Evolutionary conservation across 2,113 vertebrate genomes (phyloP).

Genomic region (Platysteira castanea): DNA sequence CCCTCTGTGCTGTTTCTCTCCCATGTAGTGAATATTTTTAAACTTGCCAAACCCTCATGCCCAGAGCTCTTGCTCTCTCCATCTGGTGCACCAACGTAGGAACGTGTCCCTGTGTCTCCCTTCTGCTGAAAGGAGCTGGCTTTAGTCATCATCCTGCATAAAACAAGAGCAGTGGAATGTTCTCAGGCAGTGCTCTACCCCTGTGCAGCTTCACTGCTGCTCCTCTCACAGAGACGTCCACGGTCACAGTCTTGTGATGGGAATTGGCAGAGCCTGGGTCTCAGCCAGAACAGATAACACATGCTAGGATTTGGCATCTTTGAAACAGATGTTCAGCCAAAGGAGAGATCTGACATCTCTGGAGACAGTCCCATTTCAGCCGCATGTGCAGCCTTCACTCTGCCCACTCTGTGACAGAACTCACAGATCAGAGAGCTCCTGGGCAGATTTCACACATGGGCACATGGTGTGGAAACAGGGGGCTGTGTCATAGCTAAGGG

Average conservation of each 20-base stretch:
- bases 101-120: background rate
- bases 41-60: background rate
- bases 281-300: background rate
- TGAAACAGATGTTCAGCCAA: background rate
- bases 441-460: conserved; percentile 1
- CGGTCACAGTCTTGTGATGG: background rate
- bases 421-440: background rate
- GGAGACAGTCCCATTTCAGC: background rate
- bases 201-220: background rate
- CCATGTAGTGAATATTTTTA: background rate
- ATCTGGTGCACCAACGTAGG: fast-evolving
- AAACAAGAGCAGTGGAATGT: background rate
- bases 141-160: background rate
- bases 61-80: background rate
- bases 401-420: conserved; percentile 10
- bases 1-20: background rate
- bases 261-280: background rate
- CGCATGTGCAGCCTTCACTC: background rate
- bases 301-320: background rate
- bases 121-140: background rate
- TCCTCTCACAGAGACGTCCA: background rate
- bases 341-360: background rate
- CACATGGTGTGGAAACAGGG: background rate
- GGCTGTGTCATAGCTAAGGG: conserved; percentile 1
- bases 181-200: background rate